These are phyloP conservation scores for Paedocypris sp. DNA, from an alignment of 2,113 vertebrate species.

Conservation along the genomic window DNA sequence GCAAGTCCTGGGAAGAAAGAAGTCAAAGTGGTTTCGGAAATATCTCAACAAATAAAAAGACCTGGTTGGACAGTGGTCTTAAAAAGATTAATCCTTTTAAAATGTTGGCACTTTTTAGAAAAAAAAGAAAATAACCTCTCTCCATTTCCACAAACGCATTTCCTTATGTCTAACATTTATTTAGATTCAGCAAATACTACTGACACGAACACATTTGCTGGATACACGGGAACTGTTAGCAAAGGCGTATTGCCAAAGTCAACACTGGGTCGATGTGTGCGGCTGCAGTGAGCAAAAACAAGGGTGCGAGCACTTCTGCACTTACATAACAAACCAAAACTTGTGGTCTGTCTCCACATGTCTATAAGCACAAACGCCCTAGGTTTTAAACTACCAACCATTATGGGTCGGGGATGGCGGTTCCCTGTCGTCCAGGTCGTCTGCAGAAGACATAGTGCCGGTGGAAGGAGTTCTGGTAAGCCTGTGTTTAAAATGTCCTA, in stretches of 20 bases:
- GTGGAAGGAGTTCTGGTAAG: slow-evolving; percentile 91
- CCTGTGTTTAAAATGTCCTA: slow-evolving; percentile 87
- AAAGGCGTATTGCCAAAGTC: slow-evolving; percentile 31
- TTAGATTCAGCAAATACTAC: slow-evolving; percentile 7
- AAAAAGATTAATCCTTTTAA: neutral
- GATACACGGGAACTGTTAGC: slow-evolving; percentile 39
- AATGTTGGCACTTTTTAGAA: neutral
- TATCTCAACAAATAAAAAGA: neutral
- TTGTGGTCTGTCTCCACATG: neutral
- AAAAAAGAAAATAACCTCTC: neutral
- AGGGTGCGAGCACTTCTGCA: neutral
- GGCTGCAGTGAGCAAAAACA: slow-evolving; percentile 31
- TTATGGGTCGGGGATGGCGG: slow-evolving; percentile 83
- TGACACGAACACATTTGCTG: slow-evolving; percentile 24
- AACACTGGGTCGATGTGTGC: slow-evolving; percentile 32
- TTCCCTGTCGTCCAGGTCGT: slow-evolving; percentile 93
- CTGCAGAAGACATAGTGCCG: slow-evolving; percentile 95
- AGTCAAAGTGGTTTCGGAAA: neutral
- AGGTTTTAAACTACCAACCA: slow-evolving; percentile 51
- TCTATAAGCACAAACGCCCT: neutral
- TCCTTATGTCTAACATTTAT: neutral
- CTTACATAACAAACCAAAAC: neutral
- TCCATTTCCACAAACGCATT: slow-evolving; percentile 8
- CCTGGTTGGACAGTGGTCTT: neutral
- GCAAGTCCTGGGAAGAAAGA: slow-evolving; percentile 64